These are phyloP conservation scores for Styela clava DNA, from an alignment of 23 tunicate genomes.

Conservation along the genomic window DNA sequence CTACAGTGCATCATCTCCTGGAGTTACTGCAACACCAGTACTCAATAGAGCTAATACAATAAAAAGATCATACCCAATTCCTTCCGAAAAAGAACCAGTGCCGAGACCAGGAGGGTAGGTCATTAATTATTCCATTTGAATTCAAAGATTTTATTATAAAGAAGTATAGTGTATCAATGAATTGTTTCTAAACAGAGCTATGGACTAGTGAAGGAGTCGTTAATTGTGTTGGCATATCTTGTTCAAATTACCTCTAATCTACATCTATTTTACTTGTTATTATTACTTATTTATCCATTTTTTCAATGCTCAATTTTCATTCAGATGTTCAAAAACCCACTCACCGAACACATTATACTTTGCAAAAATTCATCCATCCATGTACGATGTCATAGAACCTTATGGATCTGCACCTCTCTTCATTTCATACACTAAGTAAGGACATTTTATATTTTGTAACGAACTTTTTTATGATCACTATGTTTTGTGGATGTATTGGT, in stretches of 20 bases:
- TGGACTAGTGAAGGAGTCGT: no score
- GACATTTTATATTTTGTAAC: neutral
- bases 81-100: constrained; percentile 18
- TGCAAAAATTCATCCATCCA: constrained; percentile 49
- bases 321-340: neutral
- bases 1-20: neutral
- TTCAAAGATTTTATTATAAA: neutral
- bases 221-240: no score
- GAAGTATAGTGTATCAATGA: no score
- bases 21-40: neutral
- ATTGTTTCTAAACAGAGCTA: no score
- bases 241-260: no score
- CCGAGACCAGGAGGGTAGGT: constrained; percentile 36
- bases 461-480: neutral
- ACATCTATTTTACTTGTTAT: no score
- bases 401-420: constrained; percentile 34
- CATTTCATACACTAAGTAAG: constrained; percentile 38
- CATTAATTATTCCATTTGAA: neutral
- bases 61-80: constrained; percentile 24
- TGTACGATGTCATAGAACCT: constrained; percentile 58
- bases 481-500: constrained; percentile 1
- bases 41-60: neutral
- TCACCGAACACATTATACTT: constrained; percentile 32
- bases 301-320: no score
- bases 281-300: no score